phyloP scores from a whole-genome alignment of 2,797 vertebrate genomes.

The Parauchenoglanis ngamensis region DNA sequence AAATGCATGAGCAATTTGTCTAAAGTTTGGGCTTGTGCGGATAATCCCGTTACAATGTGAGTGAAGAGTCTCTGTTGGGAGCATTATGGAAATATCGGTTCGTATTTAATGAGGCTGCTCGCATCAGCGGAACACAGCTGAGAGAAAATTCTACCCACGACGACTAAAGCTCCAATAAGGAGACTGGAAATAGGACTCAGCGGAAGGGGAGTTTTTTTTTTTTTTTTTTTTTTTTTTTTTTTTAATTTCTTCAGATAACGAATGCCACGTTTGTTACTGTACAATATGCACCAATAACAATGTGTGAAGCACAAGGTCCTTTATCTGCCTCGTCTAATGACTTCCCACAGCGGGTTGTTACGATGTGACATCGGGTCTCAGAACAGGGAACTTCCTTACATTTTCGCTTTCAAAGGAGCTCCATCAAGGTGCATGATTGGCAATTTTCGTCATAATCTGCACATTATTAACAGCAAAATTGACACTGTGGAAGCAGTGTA shows the following conservation, averaged over 20 bases:
- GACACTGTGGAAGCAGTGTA: conserved; percentile 90
- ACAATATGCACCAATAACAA: conserved; percentile 90
- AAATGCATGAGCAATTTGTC: conserved; percentile 83
- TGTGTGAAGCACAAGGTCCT: conserved; percentile 95
- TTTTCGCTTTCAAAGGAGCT: conserved; percentile 97
- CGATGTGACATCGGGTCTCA: conserved; percentile 98
- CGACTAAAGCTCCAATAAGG: conserved; percentile 85
- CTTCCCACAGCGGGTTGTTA: conserved; percentile 99
- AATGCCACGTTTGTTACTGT: conserved; percentile 88
- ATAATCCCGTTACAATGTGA: conserved; percentile 89
- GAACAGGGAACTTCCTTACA: conserved; percentile 94
- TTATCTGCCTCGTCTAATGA: conserved; percentile 99
- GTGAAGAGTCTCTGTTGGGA: conserved; percentile 89
- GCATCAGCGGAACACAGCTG: conserved; percentile 85
- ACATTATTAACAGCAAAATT: conserved; percentile 99
- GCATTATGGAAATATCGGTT: conserved; percentile 92
- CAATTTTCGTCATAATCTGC: conserved; percentile 99
- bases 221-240: conserved; percentile 27
- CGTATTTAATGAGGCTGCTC: conserved; percentile 93
- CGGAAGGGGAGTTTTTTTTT: conserved; percentile 72
- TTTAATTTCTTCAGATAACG: conserved; percentile 83
- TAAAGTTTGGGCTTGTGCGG: conserved; percentile 87
- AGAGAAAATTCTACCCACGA: conserved; percentile 84
- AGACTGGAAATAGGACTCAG: conserved; percentile 84
- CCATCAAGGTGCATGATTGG: conserved; percentile 99